A percentile compares a stretch with the other conserved stretches of the same genome.
These are phyloP conservation scores for Perccottus glenii DNA, from an alignment of 2,113 vertebrate genomes.

Conservation along the genomic window DNA sequence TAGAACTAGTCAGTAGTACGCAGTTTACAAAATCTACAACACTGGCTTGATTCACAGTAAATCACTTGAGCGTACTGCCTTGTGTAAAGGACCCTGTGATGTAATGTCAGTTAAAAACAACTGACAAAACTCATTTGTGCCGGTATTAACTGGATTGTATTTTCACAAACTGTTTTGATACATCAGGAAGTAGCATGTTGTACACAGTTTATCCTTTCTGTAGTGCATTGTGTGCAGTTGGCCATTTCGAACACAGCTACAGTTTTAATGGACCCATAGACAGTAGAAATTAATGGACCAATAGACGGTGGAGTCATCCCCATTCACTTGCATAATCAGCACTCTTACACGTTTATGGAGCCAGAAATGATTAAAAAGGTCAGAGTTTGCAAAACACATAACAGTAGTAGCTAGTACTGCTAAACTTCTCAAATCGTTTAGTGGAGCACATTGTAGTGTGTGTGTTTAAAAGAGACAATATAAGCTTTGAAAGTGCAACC, in stretches of 20 bases:
- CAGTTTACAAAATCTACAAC: conserved; percentile 7
- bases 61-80: neutral
- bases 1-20: neutral
- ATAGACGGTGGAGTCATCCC: neutral
- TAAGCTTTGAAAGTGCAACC: neutral
- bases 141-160: too few species aligned
- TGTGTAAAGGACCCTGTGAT: neutral
- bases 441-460: too few species aligned
- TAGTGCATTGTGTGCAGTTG: neutral
- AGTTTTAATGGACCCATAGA: neutral
- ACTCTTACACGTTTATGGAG: neutral
- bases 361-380: neutral
- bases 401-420: too few species aligned
- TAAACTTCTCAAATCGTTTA: too few species aligned
- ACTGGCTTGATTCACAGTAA: conserved; percentile 7
- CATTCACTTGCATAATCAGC: neutral
- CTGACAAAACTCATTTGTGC: too few species aligned
- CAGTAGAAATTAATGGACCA: neutral
- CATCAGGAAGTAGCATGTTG: neutral
- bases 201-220: neutral
- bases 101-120: neutral
- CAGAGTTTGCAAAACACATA: too few species aligned
- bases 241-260: conserved; percentile 4
- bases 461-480: neutral
- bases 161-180: too few species aligned